Base-by-base conservation (phyloP, 1,140 invertebrate species). In the Bombus huntii region DNA sequence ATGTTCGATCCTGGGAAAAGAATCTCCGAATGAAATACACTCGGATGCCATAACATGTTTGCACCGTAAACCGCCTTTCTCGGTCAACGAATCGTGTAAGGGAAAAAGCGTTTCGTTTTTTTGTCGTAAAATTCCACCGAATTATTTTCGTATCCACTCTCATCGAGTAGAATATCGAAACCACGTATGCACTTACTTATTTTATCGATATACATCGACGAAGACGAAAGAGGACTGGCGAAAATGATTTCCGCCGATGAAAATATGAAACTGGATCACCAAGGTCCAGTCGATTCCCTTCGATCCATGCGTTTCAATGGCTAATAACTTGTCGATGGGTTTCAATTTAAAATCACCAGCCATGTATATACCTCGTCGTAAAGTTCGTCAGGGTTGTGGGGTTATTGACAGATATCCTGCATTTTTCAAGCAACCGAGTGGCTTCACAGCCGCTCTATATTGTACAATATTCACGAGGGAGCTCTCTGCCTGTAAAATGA, bases 1-100 rank as follows among this genome's bases (percentile, higher is more conserved):
- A 79, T 89, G 87, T 89, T 89, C 83, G 81, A 89, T 89, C 84
- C 34, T 37, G 34, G 34, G 34, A 37, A 44, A 70, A 71, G 62
- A 31, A 73, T 76, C 68, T 47, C 73, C 78, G 53, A 86, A 77
- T 65, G 73, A 83, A 80, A 83, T 57, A 62, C 81, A 75, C 76
- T 75, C 62, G 34, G 13, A 15, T 68, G 44, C 73, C 28, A 65
- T 12, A 28, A 44, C 39, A 76, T 83, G 83, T 89, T 89, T 89
- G 87, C 68, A 78, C 81, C 80, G 75, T 66, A 80, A 88, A 86
- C 88, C 44, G 13, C 47, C 57, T 53, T 66, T 89, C 72, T 65
- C 71, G 82, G 74, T 70, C 83, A 77, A 77, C 73, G 76, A 57
- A 34, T 77, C 76, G 73, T 57, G 42, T 28, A 12, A 15, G 18